Evolutionary conservation across 2,113 vertebrate species (phyloP).

Genomic region (Oreochromis tanganicae): DNA sequence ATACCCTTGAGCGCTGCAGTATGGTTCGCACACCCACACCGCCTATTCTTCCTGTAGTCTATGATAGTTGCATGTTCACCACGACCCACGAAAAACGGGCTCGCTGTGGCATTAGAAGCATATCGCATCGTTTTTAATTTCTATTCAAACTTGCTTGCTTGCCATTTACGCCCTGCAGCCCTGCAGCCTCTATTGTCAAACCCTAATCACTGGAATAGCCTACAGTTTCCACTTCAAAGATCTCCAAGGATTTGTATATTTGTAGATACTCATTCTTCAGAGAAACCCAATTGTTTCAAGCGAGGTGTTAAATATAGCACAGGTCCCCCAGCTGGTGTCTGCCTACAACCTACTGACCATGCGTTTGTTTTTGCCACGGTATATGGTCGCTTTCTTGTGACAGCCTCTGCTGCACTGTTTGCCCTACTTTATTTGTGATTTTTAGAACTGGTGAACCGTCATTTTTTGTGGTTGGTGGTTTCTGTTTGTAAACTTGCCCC

Average conservation of each 20-base stretch:
- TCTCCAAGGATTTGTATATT: not conserved
- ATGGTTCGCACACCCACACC: conserved; percentile 32
- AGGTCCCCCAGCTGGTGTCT: conserved; percentile 21
- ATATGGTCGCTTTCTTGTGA: not conserved
- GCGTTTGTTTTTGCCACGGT: conserved; percentile 20
- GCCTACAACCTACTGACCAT: conserved; percentile 21
- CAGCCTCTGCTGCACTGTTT: conserved; percentile 29
- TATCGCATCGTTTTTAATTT: not conserved
- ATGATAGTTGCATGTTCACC: not conserved
- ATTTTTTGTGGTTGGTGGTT: not conserved
- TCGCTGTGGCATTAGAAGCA: not conserved
- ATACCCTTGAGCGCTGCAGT: conserved; percentile 65
- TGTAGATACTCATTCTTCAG: not conserved
- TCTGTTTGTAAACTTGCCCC: not conserved
- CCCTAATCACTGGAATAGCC: not conserved
- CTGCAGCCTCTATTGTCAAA: not conserved
- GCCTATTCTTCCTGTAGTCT: not conserved
- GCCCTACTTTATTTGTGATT: conserved; percentile 33
- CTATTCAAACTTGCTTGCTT: not conserved
- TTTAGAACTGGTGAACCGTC: not conserved
- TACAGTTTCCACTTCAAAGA: not conserved
- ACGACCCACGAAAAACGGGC: not conserved
- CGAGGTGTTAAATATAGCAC: conserved; percentile 46
- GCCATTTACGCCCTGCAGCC: conserved; percentile 39
- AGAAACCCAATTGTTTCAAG: not conserved